Evolutionary conservation across 2,888 invertebrate species (phyloP).

Genomic region (Bombyx huttoni): DNA sequence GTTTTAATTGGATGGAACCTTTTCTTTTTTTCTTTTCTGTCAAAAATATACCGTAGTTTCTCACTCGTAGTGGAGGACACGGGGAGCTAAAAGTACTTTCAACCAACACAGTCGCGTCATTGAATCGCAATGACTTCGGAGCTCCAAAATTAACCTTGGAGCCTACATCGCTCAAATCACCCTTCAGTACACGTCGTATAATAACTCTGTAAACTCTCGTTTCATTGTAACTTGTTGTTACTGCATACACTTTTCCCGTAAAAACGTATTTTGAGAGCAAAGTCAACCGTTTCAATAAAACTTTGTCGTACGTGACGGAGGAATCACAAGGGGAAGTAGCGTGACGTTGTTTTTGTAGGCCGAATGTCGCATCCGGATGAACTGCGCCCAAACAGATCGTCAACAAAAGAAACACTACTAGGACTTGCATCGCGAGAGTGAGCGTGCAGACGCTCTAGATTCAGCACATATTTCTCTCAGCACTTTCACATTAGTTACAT

Average conservation of each 20-base stretch:
- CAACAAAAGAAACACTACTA: slow-evolving; percentile 26
- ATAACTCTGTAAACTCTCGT: slow-evolving; percentile 47
- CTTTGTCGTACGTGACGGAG: slow-evolving; percentile 33
- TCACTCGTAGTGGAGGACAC: slow-evolving; percentile 39
- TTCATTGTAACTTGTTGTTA: slow-evolving; percentile 26
- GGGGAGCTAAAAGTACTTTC: slow-evolving; percentile 25
- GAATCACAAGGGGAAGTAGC: slow-evolving; percentile 24
- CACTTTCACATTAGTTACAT: slow-evolving; percentile 3
- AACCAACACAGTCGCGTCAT: slow-evolving; percentile 46
- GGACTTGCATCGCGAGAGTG: slow-evolving; percentile 23
- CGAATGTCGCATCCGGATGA: slow-evolving; percentile 21
- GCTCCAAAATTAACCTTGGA: slow-evolving; percentile 37
- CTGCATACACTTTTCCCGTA: slow-evolving; percentile 48
- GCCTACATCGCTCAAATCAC: slow-evolving; percentile 51
- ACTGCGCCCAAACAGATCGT: slow-evolving; percentile 21
- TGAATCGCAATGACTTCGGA: slow-evolving; percentile 38
- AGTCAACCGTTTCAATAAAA: slow-evolving; percentile 43
- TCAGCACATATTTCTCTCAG: too few relatives aligned
- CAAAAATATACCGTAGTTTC: slow-evolving; percentile 52
- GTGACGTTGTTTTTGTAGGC: slow-evolving; percentile 15
- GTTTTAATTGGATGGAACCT: slow-evolving; percentile 24
- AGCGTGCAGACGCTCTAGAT: not conserved
- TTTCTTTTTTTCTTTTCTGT: slow-evolving; percentile 29
- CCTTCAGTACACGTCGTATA: slow-evolving; percentile 53
- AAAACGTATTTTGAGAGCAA: slow-evolving; percentile 50